Conservation (phyloP, 2,113 vertebrate species). For the Dendrocopos noguchii region DNA sequence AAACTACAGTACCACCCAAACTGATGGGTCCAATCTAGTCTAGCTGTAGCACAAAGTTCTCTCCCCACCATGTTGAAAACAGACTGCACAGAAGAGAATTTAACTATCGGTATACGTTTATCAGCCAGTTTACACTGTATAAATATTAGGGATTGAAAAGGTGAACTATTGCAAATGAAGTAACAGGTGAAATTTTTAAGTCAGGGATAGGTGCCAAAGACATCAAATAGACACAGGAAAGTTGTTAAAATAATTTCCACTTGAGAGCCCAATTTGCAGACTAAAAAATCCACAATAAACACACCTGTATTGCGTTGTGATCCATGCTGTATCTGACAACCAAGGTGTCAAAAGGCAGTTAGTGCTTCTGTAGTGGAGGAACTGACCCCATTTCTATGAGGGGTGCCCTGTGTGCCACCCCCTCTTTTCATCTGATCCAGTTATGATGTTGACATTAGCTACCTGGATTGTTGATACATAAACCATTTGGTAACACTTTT, state of each 20-base stretch:
- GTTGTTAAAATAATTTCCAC: not conserved
- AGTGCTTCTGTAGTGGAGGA: not conserved
- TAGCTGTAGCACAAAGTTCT: not conserved
- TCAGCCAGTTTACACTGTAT: not conserved
- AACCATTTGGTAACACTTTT: not conserved
- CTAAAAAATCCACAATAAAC: not conserved
- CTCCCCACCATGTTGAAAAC: not conserved
- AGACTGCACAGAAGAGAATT: not conserved
- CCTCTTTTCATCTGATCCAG: not conserved
- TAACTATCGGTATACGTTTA: not conserved
- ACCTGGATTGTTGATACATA: not conserved
- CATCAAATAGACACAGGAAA: not conserved
- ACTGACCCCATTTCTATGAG: not conserved
- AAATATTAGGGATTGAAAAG: slow-evolving; percentile 6
- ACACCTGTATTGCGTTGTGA: not conserved
- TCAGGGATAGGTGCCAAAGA: slow-evolving; percentile 9
- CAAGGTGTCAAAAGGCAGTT: not conserved
- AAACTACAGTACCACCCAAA: not conserved
- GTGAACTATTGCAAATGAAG: slow-evolving; percentile 1
- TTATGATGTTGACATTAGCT: not conserved
- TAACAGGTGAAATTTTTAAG: slow-evolving; percentile 20
- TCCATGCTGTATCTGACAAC: not conserved
- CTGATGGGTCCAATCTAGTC: not conserved
- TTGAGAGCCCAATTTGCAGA: not conserved
- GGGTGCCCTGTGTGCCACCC: not conserved